Conservation (phyloP, 1,140 invertebrate species). For the Drosophila kurseongensis region DNA sequence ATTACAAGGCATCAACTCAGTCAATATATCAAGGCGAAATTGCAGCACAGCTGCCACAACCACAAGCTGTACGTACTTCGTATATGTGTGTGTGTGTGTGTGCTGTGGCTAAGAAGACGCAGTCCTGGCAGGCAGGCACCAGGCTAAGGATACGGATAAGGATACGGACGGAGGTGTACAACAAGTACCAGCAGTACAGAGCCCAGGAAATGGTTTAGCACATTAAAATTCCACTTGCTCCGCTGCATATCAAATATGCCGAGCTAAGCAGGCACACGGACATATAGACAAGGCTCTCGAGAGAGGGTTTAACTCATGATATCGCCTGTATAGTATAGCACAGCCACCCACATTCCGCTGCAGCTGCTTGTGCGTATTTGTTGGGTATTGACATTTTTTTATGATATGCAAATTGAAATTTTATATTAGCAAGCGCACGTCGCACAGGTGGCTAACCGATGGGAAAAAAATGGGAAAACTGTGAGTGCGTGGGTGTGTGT, state of each 20-base stretch:
- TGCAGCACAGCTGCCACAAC: constrained; percentile 21
- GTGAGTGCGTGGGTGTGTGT: background rate
- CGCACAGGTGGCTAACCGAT: constrained; percentile 32
- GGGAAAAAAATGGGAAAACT: constrained; percentile 35
- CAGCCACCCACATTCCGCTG: constrained; percentile 15
- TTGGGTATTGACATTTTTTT: constrained; percentile 76
- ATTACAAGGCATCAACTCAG: constrained; percentile 44
- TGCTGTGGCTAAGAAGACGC: constrained; percentile 22
- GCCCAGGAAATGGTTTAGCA: constrained; percentile 77
- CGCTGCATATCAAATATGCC: constrained; percentile 80
- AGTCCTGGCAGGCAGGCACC: background rate
- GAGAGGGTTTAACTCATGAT: constrained; percentile 28
- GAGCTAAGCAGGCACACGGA: constrained; percentile 44
- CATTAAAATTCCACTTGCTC: constrained; percentile 82
- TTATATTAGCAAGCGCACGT: constrained; percentile 72
- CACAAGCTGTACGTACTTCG: constrained; percentile 14
- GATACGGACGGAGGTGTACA: constrained; percentile 28
- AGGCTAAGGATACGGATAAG: constrained; percentile 18
- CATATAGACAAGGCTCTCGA: constrained; percentile 27
- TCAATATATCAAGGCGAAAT: constrained; percentile 41
- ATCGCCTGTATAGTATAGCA: constrained; percentile 5
- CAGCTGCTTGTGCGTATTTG: constrained; percentile 63
- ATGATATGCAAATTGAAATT: constrained; percentile 82
- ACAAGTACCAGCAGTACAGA: constrained; percentile 34
- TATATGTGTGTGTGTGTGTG: constrained; percentile 14